Base-by-base conservation (phyloP, 2,797 vertebrate species). In the Xiphorhynchus erythropygius region DNA sequence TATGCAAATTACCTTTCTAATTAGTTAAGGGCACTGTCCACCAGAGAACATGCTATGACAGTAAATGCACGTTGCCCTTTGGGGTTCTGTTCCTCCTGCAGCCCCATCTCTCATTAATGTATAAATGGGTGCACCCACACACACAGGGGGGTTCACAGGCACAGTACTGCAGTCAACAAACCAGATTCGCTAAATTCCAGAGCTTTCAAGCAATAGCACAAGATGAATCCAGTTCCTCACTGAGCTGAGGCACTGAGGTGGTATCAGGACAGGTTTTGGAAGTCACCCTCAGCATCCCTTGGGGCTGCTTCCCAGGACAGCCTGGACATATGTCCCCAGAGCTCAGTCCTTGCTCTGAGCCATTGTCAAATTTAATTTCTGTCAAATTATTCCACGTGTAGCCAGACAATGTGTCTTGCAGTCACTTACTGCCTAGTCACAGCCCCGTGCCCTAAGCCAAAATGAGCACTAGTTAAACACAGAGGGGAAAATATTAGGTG, bases 81-180 rank as follows among this genome's bases (percentile, higher is more conserved):
- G 32, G 53, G n/a, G 22, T 39, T 80, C 73, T 71, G 49, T 47
- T 15, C 35, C 42, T 84, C 67, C 55, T 69, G 57, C 69, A 78
- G 65, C 73, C 44, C 21, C 0, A 0, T 57, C 32, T 33, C 57
- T 91, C 0, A 0, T 50, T 41, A 16, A 35, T 1, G 0, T 10
- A 47, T 9, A 18, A 69, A 55, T 2, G 0, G 25, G 47, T 18
- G 23, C 17, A 11, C 41, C 7, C 11, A 8, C 11, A 3, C 3
- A 2, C 41, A 13, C 11, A 8, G 15, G 47, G 27, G 27, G 9
- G 1, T 8, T 84, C 1, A 1, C 32, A 46, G 28, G 15, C 27
- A 83, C 39, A 78, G 37, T 13, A 11, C 30, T 63, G 71, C 86
- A 52, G 65, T 25, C n/a, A 52, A 4, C 21, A 68, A 77, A 64